Evolutionary conservation across 2,113 vertebrate species (phyloP), one percentile per base, ranked within the genome.

Genomic region (Elephantulus edwardii): DNA sequence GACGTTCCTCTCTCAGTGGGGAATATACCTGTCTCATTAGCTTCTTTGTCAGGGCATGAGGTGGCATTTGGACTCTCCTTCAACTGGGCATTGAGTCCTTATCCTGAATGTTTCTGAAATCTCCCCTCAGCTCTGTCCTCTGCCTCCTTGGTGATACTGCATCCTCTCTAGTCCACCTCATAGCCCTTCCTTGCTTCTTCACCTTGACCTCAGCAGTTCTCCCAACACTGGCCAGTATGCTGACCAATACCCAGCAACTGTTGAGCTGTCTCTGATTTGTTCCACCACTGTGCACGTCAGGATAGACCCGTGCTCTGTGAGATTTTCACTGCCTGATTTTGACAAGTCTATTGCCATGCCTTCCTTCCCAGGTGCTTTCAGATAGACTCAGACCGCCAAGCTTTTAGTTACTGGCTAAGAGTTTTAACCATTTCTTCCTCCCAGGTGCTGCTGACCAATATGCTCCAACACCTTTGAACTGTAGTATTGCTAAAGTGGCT

Each of bases 71-170:
- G 46, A 22, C 6, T 17, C 8, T 50, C 85, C 72, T 77, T 24
- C 26, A 12, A 0, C 5, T 71, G 54, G 22, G 44, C 28, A 44
- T 40, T 2, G 48, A 30, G 38, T 30, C 33, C 44, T 74, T 72
- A 1, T 40, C 12, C 1, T 1, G 46, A 42, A 4, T 35, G 17
- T 14, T 44, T 30, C 60, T 42, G 44, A 3, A 3, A 0, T 48
- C 62, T 75, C 14, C 46, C 30, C 3, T 35, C 24, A 1, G 2
- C 38, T 20, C 13, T 8, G 16, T n/a, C 20, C 33, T 17, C 42
- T 52, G 35, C n/a, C 30, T 6, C 3, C 14, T 33, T 33, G 3
- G 22, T 20, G 40, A 24, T 14, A 22, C 0, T 24, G 52, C 8
- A 26, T 66, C 10, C 8, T 35, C 44, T 46, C 22, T 24, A 58